A percentile compares a stretch with the other conserved stretches of the same genome.
These are phyloP conservation scores for Antheraea assamensis DNA, from an alignment of 2,888 invertebrate genomes.

Conservation along the genomic window DNA sequence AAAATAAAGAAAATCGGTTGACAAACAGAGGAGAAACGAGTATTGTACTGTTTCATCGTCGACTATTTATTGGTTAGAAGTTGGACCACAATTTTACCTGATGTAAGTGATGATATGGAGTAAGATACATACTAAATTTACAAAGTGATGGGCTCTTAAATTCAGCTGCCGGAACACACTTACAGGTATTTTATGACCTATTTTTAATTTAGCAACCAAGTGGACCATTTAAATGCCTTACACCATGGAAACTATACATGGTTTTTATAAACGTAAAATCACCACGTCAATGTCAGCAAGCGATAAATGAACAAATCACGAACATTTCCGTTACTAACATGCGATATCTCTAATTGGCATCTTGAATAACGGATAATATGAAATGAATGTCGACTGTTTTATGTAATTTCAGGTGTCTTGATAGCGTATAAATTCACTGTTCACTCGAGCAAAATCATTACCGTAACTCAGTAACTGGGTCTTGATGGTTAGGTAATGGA, in stretches of 20 bases:
- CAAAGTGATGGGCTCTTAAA: background rate
- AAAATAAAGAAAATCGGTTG: too few species aligned
- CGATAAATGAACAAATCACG: background rate
- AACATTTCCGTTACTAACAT: background rate
- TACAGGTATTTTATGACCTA: background rate
- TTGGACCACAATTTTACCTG: background rate
- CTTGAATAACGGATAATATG: background rate
- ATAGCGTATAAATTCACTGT: background rate
- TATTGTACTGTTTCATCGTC: too few species aligned
- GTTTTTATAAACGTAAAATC: background rate
- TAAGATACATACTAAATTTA: background rate
- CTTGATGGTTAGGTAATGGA: background rate
- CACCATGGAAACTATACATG: background rate
- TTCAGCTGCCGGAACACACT: background rate
- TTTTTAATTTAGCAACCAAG: background rate
- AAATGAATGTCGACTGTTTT: background rate
- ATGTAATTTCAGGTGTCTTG: background rate
- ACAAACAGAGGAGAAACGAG: too few species aligned
- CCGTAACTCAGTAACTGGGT: background rate
- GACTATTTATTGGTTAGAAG: background rate
- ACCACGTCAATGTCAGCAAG: background rate
- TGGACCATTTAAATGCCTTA: background rate
- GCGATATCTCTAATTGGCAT: background rate
- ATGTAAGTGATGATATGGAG: background rate
- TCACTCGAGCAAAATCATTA: background rate